Evolutionary conservation across 2,888 invertebrate species (phyloP).

Genomic region (Microctonus brassicae): DNA sequence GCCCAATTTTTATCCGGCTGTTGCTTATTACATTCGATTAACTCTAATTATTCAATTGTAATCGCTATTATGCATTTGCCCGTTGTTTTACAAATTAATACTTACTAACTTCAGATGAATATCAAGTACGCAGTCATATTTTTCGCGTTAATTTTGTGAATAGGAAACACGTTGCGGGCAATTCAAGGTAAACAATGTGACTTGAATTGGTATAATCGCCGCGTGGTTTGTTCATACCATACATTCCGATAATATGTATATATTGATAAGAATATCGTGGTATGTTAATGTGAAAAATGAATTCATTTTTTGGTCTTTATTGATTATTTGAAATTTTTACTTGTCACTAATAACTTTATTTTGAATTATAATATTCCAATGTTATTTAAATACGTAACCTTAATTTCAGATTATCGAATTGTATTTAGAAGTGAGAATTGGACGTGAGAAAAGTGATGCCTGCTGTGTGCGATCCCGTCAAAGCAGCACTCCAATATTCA

Average conservation of each 20-base stretch:
- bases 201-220: neutral
- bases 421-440: neutral
- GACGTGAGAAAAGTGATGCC: constrained; percentile 69
- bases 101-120: neutral
- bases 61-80: neutral
- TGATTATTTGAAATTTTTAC: neutral
- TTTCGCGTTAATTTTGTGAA: neutral
- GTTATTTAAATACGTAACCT: neutral
- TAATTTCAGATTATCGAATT: constrained; percentile 9
- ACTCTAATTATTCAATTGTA: constrained; percentile 18
- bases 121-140: neutral
- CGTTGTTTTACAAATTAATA: neutral
- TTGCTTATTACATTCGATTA: constrained; percentile 21
- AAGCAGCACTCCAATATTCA: constrained; percentile 72
- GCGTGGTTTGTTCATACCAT: constrained; percentile 12
- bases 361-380: neutral
- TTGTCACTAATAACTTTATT: neutral
- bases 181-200: constrained; percentile 30
- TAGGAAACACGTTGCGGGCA: neutral
- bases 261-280: too few relatives aligned
- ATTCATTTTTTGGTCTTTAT: neutral
- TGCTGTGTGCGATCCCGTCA: constrained; percentile 73
- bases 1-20: constrained; percentile 37
- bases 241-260: neutral
- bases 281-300: too few relatives aligned